Evolutionary conservation across 2,888 invertebrate species (phyloP).

Genomic region (Glyphotaelius pellucidus): DNA sequence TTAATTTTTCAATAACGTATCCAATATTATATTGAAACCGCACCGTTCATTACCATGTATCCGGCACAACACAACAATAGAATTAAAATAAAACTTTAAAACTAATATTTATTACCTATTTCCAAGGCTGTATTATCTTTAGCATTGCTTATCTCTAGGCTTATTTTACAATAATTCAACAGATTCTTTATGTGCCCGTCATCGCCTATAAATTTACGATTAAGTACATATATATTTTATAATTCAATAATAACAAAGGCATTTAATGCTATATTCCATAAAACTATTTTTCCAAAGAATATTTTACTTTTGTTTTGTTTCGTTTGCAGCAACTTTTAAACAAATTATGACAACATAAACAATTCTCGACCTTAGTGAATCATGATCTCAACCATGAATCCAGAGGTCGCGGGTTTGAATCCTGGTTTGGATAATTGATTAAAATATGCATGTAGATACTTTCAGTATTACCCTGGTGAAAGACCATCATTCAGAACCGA

Average conservation of each 20-base stretch:
- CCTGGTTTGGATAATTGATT: too few relatives aligned
- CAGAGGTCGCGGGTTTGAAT: too few relatives aligned
- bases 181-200: not conserved
- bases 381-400: too few relatives aligned
- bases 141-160: not conserved
- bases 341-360: too few relatives aligned
- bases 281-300: not conserved
- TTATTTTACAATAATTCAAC: not conserved
- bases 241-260: not conserved
- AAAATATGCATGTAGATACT: too few relatives aligned
- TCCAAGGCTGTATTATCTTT: not conserved
- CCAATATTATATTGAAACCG: not conserved
- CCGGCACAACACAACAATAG: not conserved
- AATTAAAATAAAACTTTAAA: not conserved
- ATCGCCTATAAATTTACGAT: not conserved
- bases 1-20: not conserved
- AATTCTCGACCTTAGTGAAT: too few relatives aligned
- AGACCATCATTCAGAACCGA: too few relatives aligned
- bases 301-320: not conserved
- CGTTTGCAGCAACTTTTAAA: too few relatives aligned
- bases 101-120: not conserved
- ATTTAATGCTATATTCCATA: not conserved
- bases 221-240: not conserved
- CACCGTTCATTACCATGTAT: not conserved
- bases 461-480: too few relatives aligned